A percentile compares a stretch with the other conserved stretches of the same genome.
These are phyloP conservation scores for Drosophila formosana DNA, from an alignment of 2,888 invertebrate genomes.

Conservation along the genomic window DNA sequence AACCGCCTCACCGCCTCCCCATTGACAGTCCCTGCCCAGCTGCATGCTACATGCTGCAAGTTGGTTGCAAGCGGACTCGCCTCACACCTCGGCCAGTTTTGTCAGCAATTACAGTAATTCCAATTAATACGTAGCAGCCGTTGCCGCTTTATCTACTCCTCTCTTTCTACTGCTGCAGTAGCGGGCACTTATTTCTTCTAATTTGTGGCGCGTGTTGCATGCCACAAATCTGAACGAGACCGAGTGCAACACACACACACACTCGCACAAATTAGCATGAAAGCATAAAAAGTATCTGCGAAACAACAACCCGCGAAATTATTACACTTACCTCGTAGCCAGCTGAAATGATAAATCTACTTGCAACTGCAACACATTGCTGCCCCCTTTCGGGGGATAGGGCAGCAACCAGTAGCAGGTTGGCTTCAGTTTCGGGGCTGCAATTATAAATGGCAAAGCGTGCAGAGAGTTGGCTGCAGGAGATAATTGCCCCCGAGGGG, in stretches of 20 bases:
- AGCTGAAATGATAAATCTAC: slow-evolving; percentile 72
- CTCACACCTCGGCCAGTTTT: slow-evolving; percentile 63
- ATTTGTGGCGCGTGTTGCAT: slow-evolving; percentile 84
- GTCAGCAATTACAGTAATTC: slow-evolving; percentile 71
- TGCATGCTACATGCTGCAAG: neutral
- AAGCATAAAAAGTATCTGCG: slow-evolving; percentile 51
- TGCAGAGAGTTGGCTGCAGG: slow-evolving; percentile 32
- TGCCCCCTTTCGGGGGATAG: neutral
- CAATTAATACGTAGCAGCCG: slow-evolving; percentile 73
- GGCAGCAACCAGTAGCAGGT: slow-evolving; percentile 44
- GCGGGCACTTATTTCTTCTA: slow-evolving; percentile 67
- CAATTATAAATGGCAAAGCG: slow-evolving; percentile 66
- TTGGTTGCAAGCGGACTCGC: slow-evolving; percentile 28
- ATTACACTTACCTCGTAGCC: slow-evolving; percentile 53
- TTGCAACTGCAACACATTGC: slow-evolving; percentile 36
- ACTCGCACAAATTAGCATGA: slow-evolving; percentile 58
- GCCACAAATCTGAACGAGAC: slow-evolving; percentile 70
- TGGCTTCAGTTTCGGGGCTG: slow-evolving; percentile 58
- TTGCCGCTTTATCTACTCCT: slow-evolving; percentile 24
- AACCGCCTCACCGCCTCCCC: too few species aligned
- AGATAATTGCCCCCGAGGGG: slow-evolving; percentile 63
- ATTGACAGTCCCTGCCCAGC: slow-evolving; percentile 20
- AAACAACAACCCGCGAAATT: slow-evolving; percentile 52
- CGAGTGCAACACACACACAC: slow-evolving; percentile 33
- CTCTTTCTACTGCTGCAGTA: neutral